Conservation (phyloP, 2,888 invertebrate species). For the Zygogramma bicolorata region DNA sequence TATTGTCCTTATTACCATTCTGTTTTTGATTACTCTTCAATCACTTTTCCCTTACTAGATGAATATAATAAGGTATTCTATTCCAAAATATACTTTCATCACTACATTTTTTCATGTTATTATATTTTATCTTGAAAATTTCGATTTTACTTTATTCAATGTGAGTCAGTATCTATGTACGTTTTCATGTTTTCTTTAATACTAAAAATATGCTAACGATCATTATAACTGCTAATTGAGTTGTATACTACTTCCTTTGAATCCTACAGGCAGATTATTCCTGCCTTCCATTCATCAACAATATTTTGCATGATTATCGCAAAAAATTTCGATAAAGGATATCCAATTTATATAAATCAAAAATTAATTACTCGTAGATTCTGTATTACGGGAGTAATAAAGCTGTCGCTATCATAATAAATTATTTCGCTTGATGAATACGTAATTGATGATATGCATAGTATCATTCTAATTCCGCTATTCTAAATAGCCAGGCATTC, state of each 20-base stretch:
- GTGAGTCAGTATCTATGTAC: no score
- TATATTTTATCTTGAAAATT: no score
- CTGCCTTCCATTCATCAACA: slow-evolving; percentile 20
- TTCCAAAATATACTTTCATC: no score
- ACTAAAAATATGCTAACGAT: neutral
- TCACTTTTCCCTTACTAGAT: no score
- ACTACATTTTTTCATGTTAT: no score
- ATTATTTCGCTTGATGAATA: slow-evolving; percentile 29
- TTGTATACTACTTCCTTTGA: neutral
- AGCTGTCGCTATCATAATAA: slow-evolving; percentile 32
- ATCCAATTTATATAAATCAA: slow-evolving; percentile 39
- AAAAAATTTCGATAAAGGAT: slow-evolving; percentile 31
- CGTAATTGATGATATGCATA: slow-evolving; percentile 25
- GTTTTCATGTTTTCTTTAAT: no score
- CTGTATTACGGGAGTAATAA: slow-evolving; percentile 26
- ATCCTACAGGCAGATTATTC: neutral
- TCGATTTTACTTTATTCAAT: no score
- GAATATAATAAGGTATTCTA: no score
- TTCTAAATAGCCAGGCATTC: neutral
- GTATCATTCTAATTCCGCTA: neutral
- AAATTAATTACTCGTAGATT: slow-evolving; percentile 36
- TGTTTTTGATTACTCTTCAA: no score
- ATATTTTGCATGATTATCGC: slow-evolving; percentile 24
- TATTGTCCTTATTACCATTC: no score
- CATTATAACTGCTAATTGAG: neutral